phyloP scores from a whole-genome alignment of 1,140 invertebrate species.

The Battus philenor region DNA sequence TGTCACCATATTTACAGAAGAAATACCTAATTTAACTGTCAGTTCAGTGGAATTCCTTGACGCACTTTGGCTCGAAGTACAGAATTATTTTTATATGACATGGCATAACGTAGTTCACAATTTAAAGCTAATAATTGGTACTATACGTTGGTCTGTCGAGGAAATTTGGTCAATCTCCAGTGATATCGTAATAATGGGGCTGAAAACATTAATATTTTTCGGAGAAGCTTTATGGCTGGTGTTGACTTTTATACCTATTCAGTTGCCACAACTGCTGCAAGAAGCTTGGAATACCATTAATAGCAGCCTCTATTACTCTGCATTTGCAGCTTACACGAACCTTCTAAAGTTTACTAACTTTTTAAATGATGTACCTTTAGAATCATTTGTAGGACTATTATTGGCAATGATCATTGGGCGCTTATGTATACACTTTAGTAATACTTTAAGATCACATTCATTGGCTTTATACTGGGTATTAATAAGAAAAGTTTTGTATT shows the following conservation, averaged over 20 bases:
- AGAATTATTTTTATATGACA: conserved; percentile 27
- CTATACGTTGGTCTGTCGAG: conserved; percentile 30
- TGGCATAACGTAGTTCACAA: conserved; percentile 26
- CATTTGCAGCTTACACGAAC: conserved; percentile 45
- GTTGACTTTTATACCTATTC: conserved; percentile 58
- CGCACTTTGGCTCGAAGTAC: conserved; percentile 29
- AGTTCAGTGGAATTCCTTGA: conserved; percentile 28
- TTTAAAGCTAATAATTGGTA: conserved; percentile 22
- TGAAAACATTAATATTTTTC: conserved; percentile 45
- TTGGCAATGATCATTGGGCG: conserved; percentile 48
- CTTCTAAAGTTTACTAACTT: conserved; percentile 59
- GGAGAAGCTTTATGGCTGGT: conserved; percentile 59
- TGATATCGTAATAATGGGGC: conserved; percentile 43
- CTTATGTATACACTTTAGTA: conserved; percentile 48
- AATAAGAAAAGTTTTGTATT: conserved; percentile 47
- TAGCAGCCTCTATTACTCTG: conserved; percentile 22
- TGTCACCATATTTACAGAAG: conserved; percentile 51
- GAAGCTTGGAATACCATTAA: conserved; percentile 31
- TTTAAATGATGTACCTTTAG: conserved; percentile 65
- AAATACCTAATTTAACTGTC: conserved; percentile 42
- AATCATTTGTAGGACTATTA: conserved; percentile 61
- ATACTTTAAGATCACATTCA: conserved; percentile 33
- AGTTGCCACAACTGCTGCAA: conserved; percentile 49
- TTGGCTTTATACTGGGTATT: conserved; percentile 46
- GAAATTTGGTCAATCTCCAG: conserved; percentile 29